Percentiles rank a stretch among this genome's conserved stretches.
These are phyloP conservation scores for Microplitis demolitor DNA, from an alignment of 1,140 invertebrate genomes.

Conservation along the genomic window DNA sequence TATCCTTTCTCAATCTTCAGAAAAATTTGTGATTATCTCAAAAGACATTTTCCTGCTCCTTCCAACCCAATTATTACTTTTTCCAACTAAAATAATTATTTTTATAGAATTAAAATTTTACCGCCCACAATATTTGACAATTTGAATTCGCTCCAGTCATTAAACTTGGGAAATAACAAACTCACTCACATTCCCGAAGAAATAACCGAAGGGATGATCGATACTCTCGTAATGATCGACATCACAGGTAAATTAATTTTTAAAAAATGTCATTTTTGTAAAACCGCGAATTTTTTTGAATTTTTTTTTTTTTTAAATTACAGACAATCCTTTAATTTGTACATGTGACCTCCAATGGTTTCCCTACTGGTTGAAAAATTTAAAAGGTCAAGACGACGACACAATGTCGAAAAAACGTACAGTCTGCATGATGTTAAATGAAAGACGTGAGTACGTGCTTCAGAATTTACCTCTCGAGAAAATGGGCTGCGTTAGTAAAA, in stretches of 20 bases:
- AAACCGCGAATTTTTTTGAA: no score
- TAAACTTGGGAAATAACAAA: conserved; percentile 88
- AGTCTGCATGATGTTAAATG: conserved; percentile 74
- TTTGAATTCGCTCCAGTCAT: conserved; percentile 84
- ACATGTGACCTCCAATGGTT: conserved; percentile 89
- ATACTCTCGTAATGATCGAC: conserved; percentile 82
- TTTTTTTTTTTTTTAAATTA: no score
- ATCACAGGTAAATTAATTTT: conserved; percentile 74
- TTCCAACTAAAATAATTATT: background rate
- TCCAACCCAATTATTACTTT: no score
- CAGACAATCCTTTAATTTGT: conserved; percentile 88
- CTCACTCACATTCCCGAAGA: conserved; percentile 80
- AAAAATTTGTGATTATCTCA: conserved; percentile 80
- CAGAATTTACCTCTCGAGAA: conserved; percentile 78
- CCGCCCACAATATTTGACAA: conserved; percentile 82
- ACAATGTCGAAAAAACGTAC: conserved; percentile 85
- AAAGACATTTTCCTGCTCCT: background rate
- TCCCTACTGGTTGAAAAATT: conserved; percentile 75
- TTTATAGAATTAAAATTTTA: conserved; percentile 75
- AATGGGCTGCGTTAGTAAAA: conserved; percentile 78
- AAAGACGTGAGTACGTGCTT: conserved; percentile 80
- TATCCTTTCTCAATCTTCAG: conserved; percentile 88
- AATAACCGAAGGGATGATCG: conserved; percentile 85
- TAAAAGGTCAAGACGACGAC: conserved; percentile 79
- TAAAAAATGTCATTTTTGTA: no score